phyloP scores from a whole-genome alignment of 1,140 invertebrate genomes.

The Planococcus citri region DNA sequence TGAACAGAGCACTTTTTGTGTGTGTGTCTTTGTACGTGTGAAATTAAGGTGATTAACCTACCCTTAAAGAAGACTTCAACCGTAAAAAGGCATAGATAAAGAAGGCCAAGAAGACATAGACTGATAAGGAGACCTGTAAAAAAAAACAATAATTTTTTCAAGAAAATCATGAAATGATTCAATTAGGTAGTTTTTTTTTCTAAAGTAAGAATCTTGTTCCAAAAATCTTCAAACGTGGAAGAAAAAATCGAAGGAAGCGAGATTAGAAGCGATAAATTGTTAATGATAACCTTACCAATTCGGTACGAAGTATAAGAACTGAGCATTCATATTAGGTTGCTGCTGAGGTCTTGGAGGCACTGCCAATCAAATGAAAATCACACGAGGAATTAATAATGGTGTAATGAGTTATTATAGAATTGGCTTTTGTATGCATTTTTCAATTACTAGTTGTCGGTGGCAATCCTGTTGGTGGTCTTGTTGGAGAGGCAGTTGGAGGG shows the following conservation, averaged over 20 bases:
- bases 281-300: conserved; percentile 9
- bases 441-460: background rate
- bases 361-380: background rate
- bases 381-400: too few species aligned
- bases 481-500: too few species aligned
- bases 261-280: too few species aligned
- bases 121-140: background rate
- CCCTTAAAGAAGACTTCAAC: background rate
- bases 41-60: background rate
- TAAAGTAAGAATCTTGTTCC: background rate
- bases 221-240: background rate
- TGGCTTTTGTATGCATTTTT: too few species aligned
- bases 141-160: background rate
- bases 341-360: background rate
- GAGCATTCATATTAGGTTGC: background rate
- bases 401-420: too few species aligned
- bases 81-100: conserved; percentile 3
- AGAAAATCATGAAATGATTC: too few species aligned
- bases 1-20: too few species aligned
- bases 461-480: conserved; percentile 1
- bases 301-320: background rate
- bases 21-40: too few species aligned
- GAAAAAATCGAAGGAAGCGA: too few species aligned
- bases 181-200: too few species aligned
- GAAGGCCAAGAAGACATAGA: background rate